A percentile compares a stretch with the other conserved stretches of the same genome.
Conservation (phyloP, 2,888 invertebrate genomes). For the Apotomis capreana region DNA sequence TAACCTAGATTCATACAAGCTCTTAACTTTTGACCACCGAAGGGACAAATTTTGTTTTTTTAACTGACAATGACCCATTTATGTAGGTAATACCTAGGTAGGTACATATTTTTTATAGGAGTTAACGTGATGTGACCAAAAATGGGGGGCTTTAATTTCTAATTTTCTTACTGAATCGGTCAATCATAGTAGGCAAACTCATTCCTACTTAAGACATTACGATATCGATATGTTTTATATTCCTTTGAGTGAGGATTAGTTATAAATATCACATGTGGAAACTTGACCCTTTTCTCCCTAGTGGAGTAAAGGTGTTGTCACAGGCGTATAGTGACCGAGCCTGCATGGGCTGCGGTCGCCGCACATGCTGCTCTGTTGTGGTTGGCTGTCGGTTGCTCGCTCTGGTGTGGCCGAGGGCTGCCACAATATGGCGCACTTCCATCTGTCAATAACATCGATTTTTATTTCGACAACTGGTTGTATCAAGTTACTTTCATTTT, state of each 20-base stretch:
- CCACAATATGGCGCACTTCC: constrained; percentile 20
- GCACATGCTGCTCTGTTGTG: constrained; percentile 59
- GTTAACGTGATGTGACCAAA: too few species aligned
- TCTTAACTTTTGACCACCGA: too few species aligned
- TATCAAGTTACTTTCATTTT: constrained; percentile 1
- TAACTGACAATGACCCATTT: too few species aligned
- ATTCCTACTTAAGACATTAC: too few species aligned
- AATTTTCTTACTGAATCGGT: too few species aligned
- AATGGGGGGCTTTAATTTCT: too few species aligned
- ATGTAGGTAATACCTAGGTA: too few species aligned
- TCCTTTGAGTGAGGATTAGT: background rate
- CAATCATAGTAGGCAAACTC: too few species aligned
- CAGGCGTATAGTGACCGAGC: constrained; percentile 53
- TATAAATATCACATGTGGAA: background rate
- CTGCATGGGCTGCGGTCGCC: constrained; percentile 51
- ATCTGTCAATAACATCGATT: constrained; percentile 2
- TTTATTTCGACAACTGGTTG: constrained; percentile 3
- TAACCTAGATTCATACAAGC: too few species aligned
- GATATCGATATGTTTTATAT: too few species aligned
- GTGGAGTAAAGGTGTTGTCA: constrained; percentile 45
- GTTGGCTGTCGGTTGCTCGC: constrained; percentile 46
- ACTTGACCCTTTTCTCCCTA: background rate
- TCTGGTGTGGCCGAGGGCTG: constrained; percentile 8
- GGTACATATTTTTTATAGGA: too few species aligned
- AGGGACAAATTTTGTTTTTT: too few species aligned